Conservation (phyloP, 2,113 vertebrate genomes). For the Heterotilapia buettikoferi region DNA sequence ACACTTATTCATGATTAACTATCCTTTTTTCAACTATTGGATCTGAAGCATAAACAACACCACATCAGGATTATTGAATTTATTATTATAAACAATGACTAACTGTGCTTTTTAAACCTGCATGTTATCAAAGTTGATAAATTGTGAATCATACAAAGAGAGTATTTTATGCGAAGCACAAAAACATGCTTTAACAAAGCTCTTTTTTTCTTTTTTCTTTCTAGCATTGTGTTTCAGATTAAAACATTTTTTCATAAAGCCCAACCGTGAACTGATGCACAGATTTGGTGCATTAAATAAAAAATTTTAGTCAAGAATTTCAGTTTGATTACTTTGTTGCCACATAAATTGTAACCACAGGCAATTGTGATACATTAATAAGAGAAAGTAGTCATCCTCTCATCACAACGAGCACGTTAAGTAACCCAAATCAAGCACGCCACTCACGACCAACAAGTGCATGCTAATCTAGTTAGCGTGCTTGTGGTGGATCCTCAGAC, state of each 20-base stretch:
- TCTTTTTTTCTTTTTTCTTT: background rate
- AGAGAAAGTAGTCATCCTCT: background rate
- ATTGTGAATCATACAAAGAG: background rate
- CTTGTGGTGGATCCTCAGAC: background rate
- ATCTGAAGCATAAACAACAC: background rate
- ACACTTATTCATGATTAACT: background rate
- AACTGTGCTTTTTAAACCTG: background rate
- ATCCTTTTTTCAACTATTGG: background rate
- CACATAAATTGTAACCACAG: background rate
- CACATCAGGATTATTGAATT: background rate
- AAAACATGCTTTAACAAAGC: background rate
- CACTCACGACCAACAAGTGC: background rate
- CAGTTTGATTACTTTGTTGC: background rate
- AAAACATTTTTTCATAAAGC: too few species aligned
- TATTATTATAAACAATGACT: background rate
- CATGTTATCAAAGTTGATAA: accelerated
- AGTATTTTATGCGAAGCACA: background rate
- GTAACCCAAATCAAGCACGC: background rate
- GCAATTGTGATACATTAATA: background rate
- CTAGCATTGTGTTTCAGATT: background rate
- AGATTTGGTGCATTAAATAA: background rate
- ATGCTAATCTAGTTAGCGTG: background rate
- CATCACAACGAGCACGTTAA: background rate
- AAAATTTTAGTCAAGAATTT: background rate
- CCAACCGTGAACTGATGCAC: background rate